Base-by-base conservation (phyloP, 2,797 vertebrate genomes). In the Crenichthys baileyi region DNA sequence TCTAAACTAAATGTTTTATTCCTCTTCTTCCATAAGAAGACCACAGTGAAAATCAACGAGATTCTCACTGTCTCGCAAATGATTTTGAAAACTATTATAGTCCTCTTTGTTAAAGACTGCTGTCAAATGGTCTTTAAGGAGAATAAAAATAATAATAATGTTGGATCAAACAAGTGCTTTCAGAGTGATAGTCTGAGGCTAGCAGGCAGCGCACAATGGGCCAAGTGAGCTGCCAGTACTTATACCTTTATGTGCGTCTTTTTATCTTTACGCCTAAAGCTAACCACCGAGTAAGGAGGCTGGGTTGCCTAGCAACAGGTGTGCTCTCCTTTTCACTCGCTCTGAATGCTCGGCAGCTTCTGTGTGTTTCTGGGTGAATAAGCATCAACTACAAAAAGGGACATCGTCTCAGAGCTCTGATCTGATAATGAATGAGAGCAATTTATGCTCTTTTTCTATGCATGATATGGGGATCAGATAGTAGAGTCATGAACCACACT, bases 291-390 rank as follows among this genome's bases (percentile, higher is more conserved):
- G 83, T 77, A 85, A 87, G 86, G 87, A 93, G 92, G 89, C 80
- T 84, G 76, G 65, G 95, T 95, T 96, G 94, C 95, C 87, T 95
- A 95, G 94, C 93, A 95, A 96, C 95, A 95, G 88, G 93, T 94
- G 86, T 68, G 22, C 85, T 88, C 86, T 92, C 85, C 87, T 91
- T 93, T 94, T 91, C 85, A 88, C 85, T 88, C 72, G 87, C 87
- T 92, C 85, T 86, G 85, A 92, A 90, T 78, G 75, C 89, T 85
- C 72, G 80, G 80, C 83, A 67, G 81, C 84, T 85, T 85, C 31
- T 82, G 73, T 73, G 83, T 72, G 74, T 85, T 53, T 75, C 73
- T 78, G 78, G 36, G 73, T 83, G 74, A 72, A 56, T 70, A 68
- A 48, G 76, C 41, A 73, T 79, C 80, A 84, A 90, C 85, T 83